Evolutionary conservation across 2,888 invertebrate genomes (phyloP).

Genomic region (Mayetiola destructor): DNA sequence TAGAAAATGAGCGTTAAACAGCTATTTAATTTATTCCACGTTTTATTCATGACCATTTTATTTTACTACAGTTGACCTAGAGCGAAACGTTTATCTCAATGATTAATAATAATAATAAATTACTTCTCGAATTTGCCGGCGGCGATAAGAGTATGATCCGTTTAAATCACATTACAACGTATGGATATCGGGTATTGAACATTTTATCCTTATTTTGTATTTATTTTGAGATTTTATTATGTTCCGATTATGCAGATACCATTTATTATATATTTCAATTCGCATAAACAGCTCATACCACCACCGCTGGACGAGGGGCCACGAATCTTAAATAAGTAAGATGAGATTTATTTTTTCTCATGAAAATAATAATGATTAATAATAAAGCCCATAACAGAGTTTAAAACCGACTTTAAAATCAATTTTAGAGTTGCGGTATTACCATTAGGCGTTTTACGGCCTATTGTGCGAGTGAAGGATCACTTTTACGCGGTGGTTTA

Average conservation of each 20-base stretch:
- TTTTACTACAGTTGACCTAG: too few relatives aligned
- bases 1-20: too few relatives aligned
- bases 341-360: too few relatives aligned
- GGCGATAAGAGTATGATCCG: not conserved
- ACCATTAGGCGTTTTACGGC: constrained; percentile 34
- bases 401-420: too few relatives aligned
- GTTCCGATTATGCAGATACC: constrained; percentile 23
- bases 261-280: constrained; percentile 33
- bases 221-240: not conserved
- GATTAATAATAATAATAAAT: not conserved
- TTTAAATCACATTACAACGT: constrained; percentile 31
- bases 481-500: constrained; percentile 38
- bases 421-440: constrained; percentile 33
- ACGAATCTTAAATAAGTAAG: not conserved
- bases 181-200: constrained; percentile 27
- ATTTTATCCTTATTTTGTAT: not conserved
- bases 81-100: not conserved
- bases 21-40: too few relatives aligned
- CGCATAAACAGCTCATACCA: constrained; percentile 22
- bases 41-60: too few relatives aligned
- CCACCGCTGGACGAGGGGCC: constrained; percentile 19
- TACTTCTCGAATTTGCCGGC: not conserved
- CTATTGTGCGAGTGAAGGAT: constrained; percentile 36
- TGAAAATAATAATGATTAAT: too few relatives aligned
- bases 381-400: too few relatives aligned